phyloP scores from a whole-genome alignment of 2,888 invertebrate genomes.

The Plagodis pulveraria region DNA sequence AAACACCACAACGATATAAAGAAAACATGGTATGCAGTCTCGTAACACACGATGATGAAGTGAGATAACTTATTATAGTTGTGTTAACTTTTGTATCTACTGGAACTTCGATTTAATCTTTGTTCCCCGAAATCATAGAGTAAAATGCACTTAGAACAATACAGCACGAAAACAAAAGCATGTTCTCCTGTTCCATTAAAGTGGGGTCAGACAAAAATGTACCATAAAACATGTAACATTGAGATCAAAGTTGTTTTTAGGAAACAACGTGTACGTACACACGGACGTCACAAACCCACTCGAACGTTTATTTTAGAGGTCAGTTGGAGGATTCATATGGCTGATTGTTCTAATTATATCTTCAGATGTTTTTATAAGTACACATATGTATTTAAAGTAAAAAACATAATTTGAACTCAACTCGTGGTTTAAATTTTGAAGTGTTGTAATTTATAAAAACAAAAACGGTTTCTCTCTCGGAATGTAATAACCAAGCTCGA shows the following conservation, averaged over 20 bases:
- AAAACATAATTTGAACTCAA: too few species aligned
- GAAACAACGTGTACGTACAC: constrained; percentile 21
- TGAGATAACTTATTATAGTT: too few species aligned
- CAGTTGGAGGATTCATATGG: constrained; percentile 11
- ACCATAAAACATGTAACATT: constrained; percentile 11
- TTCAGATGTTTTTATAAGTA: too few species aligned
- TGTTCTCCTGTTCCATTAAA: constrained; percentile 20
- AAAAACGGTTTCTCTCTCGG: too few species aligned
- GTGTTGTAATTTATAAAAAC: too few species aligned
- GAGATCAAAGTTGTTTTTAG: constrained; percentile 16
- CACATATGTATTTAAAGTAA: too few species aligned
- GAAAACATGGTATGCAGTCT: too few species aligned
- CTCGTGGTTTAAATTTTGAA: too few species aligned
- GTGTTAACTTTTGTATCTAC: background rate
- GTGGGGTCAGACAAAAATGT: constrained; percentile 20
- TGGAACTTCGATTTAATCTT: background rate
- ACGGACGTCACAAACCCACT: constrained; percentile 36
- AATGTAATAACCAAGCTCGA: too few species aligned
- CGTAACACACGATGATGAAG: too few species aligned
- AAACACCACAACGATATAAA: too few species aligned
- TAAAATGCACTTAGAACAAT: constrained; percentile 11
- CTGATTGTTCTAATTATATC: too few species aligned
- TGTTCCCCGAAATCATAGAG: constrained; percentile 1
- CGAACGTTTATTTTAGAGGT: constrained; percentile 25
- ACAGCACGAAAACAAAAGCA: constrained; percentile 6